Evolutionary conservation across 2,113 vertebrate species (phyloP), one percentile per base, ranked within the genome.

Genomic region (Himantopus leucocephalus): DNA sequence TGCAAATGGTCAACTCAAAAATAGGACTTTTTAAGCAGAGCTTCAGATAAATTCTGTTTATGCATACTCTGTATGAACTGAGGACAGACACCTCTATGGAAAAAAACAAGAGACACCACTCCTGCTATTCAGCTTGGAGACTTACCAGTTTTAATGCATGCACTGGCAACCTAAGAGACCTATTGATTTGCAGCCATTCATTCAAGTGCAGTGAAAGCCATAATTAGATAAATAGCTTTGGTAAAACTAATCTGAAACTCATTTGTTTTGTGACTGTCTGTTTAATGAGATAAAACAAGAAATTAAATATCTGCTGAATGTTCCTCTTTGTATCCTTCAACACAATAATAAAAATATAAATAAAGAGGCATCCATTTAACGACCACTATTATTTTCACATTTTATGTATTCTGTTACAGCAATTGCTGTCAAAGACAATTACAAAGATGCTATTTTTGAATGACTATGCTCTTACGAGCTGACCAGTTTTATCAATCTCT

Each of bases 161-260:
- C 78, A 85, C 94, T 96, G 84, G 87, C 67, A 96, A 85, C 84
- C 81, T 92, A 52, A 94, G 81, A 85, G 93, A 96, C 75, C 62
- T 97, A 96, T 88, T 96, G 96, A 96, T 96, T 76, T 85, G 87
- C n/a, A 85, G 35, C 82, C 89, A 80, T 80, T 90, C 71, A 77
- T 67, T 88, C 71, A 71, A 97, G 89, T 66, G 81, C 71, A 90
- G n/a, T 85, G 94, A 95, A 91, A 96, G 81, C 88, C 77, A 83
- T 94, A 97, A 97, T 94, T 94, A 93, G 91, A 95, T 95, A 97
- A 95, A 97, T 83, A 90, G 81, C 84, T 92, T 95, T 59, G 35
- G 91, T 93, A 88, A 96, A 85, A 96, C 78, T 64, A 96, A 96
- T 96, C 87, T 94, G 93, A 95, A 96, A 95, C 71, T 74, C 89